These are phyloP conservation scores for Amorpha juglandis DNA, from an alignment of 2,888 invertebrate genomes.

Conservation along the genomic window DNA sequence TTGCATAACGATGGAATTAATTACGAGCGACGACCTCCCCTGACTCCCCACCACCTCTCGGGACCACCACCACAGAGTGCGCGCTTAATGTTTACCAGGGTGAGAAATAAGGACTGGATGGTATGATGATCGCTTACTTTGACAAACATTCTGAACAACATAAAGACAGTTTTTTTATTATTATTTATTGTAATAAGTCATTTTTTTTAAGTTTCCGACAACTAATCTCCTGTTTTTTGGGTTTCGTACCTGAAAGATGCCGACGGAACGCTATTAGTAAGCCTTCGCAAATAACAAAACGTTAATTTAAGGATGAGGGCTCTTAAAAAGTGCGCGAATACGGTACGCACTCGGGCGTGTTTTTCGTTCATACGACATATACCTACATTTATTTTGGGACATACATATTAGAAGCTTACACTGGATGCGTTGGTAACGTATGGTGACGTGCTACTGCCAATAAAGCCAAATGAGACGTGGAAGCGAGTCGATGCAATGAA, in stretches of 20 bases:
- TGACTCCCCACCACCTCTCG: not conserved
- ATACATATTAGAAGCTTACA: not conserved
- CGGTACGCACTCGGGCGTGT: too few species aligned
- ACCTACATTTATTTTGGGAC: not conserved
- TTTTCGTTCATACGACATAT: too few species aligned
- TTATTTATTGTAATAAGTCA: too few species aligned
- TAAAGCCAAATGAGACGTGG: not conserved
- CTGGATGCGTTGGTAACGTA: not conserved
- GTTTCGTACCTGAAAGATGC: too few species aligned
- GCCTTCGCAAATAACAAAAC: too few species aligned
- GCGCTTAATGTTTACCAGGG: not conserved
- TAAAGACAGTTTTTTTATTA: too few species aligned
- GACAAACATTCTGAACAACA: too few species aligned
- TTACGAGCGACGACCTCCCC: slow-evolving; percentile 30
- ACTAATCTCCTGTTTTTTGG: too few species aligned
- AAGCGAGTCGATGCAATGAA: not conserved
- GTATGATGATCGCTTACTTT: not conserved
- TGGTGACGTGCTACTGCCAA: not conserved
- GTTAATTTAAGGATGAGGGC: too few species aligned
- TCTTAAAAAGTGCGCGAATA: too few species aligned
- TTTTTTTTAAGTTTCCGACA: too few species aligned
- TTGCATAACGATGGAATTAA: slow-evolving; percentile 57
- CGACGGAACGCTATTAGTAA: too few species aligned
- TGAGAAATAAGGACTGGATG: not conserved
- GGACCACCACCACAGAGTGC: not conserved